Percentiles rank a stretch among this genome's conserved stretches.
These are phyloP conservation scores for Equus quagga DNA, from an alignment of 2,113 vertebrate species.

Conservation along the genomic window DNA sequence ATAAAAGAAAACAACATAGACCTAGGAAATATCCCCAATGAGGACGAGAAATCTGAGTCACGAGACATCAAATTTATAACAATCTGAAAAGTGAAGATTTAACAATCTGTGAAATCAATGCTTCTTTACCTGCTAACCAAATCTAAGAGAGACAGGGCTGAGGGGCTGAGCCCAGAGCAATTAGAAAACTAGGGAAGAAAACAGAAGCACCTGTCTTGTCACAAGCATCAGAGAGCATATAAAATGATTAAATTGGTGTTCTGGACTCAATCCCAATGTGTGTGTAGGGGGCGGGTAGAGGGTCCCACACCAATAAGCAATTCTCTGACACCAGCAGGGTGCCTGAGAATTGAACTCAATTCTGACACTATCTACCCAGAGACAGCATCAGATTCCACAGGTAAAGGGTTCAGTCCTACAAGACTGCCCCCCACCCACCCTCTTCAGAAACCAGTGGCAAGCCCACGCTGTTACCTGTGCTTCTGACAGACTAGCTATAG, in stretches of 20 bases:
- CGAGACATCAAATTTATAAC: not conserved
- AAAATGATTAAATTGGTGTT: not conserved
- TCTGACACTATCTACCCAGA: too few relatives aligned
- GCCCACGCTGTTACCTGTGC: too few relatives aligned
- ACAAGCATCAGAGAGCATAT: not conserved
- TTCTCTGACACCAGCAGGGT: too few relatives aligned
- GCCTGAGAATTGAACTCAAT: too few relatives aligned
- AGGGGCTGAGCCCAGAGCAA: not conserved
- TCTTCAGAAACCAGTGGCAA: too few relatives aligned
- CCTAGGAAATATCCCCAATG: not conserved
- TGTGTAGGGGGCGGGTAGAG: too few relatives aligned
- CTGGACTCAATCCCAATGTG: too few relatives aligned
- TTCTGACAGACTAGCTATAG: too few relatives aligned
- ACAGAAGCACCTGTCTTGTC: not conserved
- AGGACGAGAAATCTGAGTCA: not conserved
- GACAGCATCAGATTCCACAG: too few relatives aligned
- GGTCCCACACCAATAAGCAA: too few relatives aligned
- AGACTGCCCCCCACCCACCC: too few relatives aligned
- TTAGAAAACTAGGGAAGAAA: not conserved
- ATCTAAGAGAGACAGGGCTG: not conserved
- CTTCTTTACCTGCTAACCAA: fast-evolving
- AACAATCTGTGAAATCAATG: not conserved
- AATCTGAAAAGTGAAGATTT: not conserved
- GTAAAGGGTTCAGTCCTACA: too few relatives aligned
- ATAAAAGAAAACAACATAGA: not conserved